phyloP scores from a whole-genome alignment of 2,888 invertebrate species.

The Pandemis heparana region DNA sequence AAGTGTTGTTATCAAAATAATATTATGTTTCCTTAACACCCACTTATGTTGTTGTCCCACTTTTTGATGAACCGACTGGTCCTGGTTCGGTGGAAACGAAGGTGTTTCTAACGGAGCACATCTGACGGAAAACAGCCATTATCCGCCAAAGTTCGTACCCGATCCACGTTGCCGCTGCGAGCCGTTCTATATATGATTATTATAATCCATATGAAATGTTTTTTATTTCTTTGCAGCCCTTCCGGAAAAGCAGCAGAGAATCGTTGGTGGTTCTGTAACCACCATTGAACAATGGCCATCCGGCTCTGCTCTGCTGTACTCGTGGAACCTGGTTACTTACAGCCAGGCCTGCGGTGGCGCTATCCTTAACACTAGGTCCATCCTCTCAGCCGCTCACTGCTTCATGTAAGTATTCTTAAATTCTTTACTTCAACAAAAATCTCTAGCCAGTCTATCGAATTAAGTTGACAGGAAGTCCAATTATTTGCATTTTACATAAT shows the following conservation, averaged over 20 bases:
- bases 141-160: no score
- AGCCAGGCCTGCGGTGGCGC: slow-evolving; percentile 58
- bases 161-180: no score
- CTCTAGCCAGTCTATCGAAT: no score
- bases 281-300: slow-evolving; percentile 57
- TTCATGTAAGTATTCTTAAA: slow-evolving; percentile 48
- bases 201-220: neutral
- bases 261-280: slow-evolving; percentile 60
- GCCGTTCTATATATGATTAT: neutral
- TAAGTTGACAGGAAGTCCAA: no score
- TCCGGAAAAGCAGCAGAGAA: slow-evolving; percentile 48
- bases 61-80: no score
- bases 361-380: slow-evolving; percentile 56
- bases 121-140: no score
- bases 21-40: no score
- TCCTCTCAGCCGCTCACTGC: slow-evolving; percentile 58
- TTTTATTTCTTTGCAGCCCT: neutral
- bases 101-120: no score
- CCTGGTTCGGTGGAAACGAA: no score
- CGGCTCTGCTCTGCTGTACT: slow-evolving; percentile 52
- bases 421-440: neutral
- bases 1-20: no score
- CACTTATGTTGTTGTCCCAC: no score
- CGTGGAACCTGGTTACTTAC: slow-evolving; percentile 45
- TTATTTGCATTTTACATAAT: neutral